phyloP scores from a whole-genome alignment of 1,140 invertebrate genomes.

The Apocrypta bakeri region DNA sequence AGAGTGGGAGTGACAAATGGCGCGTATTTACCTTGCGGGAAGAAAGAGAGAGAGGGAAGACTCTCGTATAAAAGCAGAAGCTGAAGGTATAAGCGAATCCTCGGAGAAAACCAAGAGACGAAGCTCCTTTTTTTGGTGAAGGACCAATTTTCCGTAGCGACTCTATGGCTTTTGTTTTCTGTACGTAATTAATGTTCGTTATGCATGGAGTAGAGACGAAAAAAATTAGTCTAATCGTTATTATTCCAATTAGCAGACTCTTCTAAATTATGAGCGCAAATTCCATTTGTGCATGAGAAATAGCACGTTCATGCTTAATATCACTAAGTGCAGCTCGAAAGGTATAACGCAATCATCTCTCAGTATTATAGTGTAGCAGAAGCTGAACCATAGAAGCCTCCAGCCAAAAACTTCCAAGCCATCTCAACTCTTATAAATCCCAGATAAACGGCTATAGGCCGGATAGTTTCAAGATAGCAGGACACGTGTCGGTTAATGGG shows the following conservation, averaged over 20 bases:
- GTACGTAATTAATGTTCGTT: not conserved
- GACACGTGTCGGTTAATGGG: slow-evolving; percentile 73
- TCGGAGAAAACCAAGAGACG: not conserved
- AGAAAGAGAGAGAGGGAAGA: not conserved
- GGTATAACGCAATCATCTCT: not conserved
- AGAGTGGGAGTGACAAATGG: slow-evolving; percentile 33
- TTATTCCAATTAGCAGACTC: too few relatives aligned
- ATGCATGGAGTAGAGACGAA: too few relatives aligned
- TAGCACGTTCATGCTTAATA: too few relatives aligned
- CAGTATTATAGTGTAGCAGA: not conserved
- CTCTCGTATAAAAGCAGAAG: not conserved
- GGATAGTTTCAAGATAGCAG: slow-evolving; percentile 39
- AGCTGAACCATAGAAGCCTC: not conserved
- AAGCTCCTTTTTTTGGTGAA: not conserved
- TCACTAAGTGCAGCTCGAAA: too few relatives aligned
- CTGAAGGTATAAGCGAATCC: slow-evolving; percentile 4
- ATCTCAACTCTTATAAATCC: not conserved
- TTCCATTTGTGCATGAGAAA: too few relatives aligned
- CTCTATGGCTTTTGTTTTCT: not conserved
- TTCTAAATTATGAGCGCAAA: too few relatives aligned
- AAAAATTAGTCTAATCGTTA: too few relatives aligned
- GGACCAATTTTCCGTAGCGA: slow-evolving; percentile 3
- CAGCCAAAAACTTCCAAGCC: not conserved
- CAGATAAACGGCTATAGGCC: not conserved
- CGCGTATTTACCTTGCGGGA: slow-evolving; percentile 42